These are phyloP conservation scores for Notocelia uddmanniana DNA, from an alignment of 2,888 invertebrate species.

Conservation along the genomic window DNA sequence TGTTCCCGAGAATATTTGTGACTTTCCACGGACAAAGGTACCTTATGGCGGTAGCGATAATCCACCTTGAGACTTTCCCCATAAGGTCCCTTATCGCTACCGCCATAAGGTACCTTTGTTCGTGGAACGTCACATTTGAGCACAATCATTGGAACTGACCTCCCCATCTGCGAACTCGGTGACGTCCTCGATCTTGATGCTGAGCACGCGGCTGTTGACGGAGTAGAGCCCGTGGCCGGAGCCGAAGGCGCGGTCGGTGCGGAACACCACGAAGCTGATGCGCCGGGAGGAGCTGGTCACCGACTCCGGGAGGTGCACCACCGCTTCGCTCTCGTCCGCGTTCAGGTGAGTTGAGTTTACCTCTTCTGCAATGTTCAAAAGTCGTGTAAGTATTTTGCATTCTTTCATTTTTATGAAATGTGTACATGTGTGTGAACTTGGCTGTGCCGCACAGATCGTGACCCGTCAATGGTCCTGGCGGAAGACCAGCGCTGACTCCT, in stretches of 20 bases:
- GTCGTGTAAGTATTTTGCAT: background rate
- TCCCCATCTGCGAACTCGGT: conserved; percentile 69
- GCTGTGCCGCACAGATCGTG: no score
- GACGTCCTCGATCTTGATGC: conserved; percentile 74
- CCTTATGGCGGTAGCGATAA: no score
- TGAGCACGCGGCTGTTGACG: conserved; percentile 82
- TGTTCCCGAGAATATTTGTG: no score
- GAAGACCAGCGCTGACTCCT: no score
- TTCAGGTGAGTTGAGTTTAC: conserved; percentile 60
- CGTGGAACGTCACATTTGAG: no score
- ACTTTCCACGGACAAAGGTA: no score
- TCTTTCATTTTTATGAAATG: no score
- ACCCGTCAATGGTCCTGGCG: no score
- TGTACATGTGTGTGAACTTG: no score
- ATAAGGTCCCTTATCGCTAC: no score
- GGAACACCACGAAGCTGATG: conserved; percentile 80
- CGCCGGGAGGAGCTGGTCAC: conserved; percentile 63
- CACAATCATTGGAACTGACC: conserved; percentile 58
- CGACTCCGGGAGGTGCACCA: conserved; percentile 72
- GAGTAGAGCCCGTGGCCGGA: conserved; percentile 47
- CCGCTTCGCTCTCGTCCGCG: conserved; percentile 66
- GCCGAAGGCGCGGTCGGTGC: conserved; percentile 77
- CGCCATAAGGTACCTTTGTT: no score
- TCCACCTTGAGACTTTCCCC: no score
- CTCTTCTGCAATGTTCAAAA: conserved; percentile 57